Evolutionary conservation across 1,140 invertebrate genomes (phyloP).

Genomic region (Cataglyphis hispanica): DNA sequence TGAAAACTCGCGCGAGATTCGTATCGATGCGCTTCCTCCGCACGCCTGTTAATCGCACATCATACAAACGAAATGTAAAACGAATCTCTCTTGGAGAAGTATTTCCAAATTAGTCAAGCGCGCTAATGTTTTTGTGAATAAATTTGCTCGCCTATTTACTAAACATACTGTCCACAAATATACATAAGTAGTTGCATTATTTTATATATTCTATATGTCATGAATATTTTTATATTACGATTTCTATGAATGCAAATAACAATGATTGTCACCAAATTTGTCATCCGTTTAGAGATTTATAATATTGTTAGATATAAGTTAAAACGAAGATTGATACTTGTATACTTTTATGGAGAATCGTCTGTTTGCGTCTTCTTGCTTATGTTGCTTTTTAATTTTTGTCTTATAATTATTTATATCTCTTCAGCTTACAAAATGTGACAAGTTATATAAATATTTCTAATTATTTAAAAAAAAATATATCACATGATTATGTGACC

Average conservation of each 20-base stretch:
- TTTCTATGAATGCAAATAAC: slow-evolving; percentile 63
- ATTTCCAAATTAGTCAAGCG: slow-evolving; percentile 73
- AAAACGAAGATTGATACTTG: slow-evolving; percentile 1
- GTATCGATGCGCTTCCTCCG: not conserved
- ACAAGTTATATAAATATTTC: not conserved
- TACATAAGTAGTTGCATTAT: slow-evolving; percentile 69
- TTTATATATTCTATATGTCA: slow-evolving; percentile 72
- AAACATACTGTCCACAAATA: slow-evolving; percentile 57
- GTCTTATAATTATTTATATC: slow-evolving; percentile 55
- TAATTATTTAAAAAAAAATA: slow-evolving; percentile 36
- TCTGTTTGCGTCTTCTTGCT: too few species aligned
- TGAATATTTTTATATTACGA: slow-evolving; percentile 72
- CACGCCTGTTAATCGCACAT: not conserved
- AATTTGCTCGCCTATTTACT: slow-evolving; percentile 64
- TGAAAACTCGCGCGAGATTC: slow-evolving; percentile 59
- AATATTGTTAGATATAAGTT: not conserved
- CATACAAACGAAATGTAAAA: not conserved
- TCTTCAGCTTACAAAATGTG: too few species aligned
- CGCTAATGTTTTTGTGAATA: slow-evolving; percentile 77
- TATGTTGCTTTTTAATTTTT: slow-evolving; percentile 69
- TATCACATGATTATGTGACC: slow-evolving; percentile 66
- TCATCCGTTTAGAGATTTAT: not conserved
- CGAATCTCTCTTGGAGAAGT: slow-evolving; percentile 71
- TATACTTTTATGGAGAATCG: slow-evolving; percentile 57
- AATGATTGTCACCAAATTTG: not conserved